Percentiles rank a stretch among this genome's conserved stretches.
phyloP scores from a whole-genome alignment of 2,113 vertebrate species.

The Gopherus evgoodei region DNA sequence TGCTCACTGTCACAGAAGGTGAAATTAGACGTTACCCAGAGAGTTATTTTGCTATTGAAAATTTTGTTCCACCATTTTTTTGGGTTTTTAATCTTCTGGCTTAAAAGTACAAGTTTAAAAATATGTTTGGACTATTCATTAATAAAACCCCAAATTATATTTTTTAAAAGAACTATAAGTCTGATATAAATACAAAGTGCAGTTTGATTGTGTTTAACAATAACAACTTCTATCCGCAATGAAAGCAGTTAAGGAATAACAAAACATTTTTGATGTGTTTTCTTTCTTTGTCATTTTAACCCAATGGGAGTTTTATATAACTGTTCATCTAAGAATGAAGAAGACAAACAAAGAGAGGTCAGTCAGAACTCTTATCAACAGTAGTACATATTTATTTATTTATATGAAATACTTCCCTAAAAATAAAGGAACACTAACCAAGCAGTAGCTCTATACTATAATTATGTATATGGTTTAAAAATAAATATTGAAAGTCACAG shows the following conservation, averaged over 20 bases:
- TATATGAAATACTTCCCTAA: background rate
- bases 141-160: background rate
- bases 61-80: background rate
- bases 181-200: background rate
- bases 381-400: background rate
- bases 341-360: background rate
- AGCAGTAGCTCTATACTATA: background rate
- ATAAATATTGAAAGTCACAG: background rate
- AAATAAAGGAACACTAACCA: background rate
- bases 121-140: background rate
- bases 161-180: background rate
- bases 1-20: conserved; percentile 18
- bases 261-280: background rate
- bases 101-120: background rate
- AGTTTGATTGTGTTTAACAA: conserved; percentile 3
- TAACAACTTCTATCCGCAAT: background rate
- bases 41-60: background rate
- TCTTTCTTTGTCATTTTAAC: background rate
- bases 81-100: background rate
- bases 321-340: background rate
- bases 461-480: background rate
- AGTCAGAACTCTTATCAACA: background rate
- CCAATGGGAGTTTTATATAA: background rate
- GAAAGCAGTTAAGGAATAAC: background rate
- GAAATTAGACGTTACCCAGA: conserved; percentile 39